Evolutionary conservation across 2,888 invertebrate genomes (phyloP).

Genomic region (Rhabditoides inermis): DNA sequence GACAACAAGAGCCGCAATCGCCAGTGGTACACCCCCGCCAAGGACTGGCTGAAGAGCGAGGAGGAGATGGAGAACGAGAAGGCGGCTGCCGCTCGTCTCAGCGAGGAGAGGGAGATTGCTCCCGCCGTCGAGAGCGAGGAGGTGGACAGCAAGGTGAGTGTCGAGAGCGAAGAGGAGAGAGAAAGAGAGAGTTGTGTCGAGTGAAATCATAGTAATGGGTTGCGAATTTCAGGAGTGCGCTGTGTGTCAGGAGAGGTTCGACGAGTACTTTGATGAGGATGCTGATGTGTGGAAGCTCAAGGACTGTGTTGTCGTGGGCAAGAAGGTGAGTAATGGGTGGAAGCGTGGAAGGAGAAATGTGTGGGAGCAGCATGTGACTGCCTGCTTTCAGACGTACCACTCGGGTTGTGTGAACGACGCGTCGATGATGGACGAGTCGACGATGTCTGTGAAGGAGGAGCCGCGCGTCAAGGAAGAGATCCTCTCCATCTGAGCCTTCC

Average conservation of each 20-base stretch:
- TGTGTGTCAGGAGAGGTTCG: constrained; percentile 84
- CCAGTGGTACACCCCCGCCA: neutral
- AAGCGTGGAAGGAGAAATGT: too few relatives aligned
- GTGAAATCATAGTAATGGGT: neutral
- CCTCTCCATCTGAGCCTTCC: too few relatives aligned
- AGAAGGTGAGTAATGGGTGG: constrained; percentile 27
- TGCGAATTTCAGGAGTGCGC: constrained; percentile 64
- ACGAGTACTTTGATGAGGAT: constrained; percentile 91
- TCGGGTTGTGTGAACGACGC: constrained; percentile 8
- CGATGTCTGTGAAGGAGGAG: too few relatives aligned
- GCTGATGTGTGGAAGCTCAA: constrained; percentile 88
- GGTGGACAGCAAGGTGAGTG: too few relatives aligned
- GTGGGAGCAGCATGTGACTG: too few relatives aligned
- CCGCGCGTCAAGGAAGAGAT: too few relatives aligned
- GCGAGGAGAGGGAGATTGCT: constrained; percentile 9
- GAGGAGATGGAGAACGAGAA: neutral
- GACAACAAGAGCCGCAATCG: neutral
- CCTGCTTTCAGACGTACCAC: constrained; percentile 6
- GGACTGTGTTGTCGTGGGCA: constrained; percentile 23
- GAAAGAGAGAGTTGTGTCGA: too few relatives aligned
- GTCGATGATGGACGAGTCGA: constrained; percentile 3
- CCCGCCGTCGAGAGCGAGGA: constrained; percentile 7
- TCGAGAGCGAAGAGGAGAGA: too few relatives aligned
- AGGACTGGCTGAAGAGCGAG: neutral
- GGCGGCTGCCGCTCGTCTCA: neutral